These are phyloP conservation scores for Octodon degus DNA, from an alignment of 2,113 vertebrate genomes.

Conservation along the genomic window DNA sequence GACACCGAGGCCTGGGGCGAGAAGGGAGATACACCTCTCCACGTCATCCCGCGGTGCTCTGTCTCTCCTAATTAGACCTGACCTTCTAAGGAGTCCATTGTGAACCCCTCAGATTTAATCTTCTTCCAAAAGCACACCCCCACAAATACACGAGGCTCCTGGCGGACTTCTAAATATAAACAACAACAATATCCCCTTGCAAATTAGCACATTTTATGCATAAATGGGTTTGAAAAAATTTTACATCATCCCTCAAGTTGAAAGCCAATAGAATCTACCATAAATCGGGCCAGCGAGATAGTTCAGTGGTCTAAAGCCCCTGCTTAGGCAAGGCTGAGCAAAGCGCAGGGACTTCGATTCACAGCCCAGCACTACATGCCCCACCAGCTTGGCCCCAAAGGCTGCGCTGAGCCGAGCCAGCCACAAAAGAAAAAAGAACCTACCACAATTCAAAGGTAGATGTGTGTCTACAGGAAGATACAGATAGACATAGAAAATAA, in stretches of 20 bases:
- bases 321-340: no score
- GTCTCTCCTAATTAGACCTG: not conserved
- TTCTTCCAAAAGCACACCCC: not conserved
- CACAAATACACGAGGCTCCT: not conserved
- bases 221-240: not conserved
- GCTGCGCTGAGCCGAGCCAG: no score
- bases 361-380: no score
- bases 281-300: no score
- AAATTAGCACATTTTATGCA: constrained; percentile 30
- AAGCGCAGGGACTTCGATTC: no score
- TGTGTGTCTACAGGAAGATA: not conserved
- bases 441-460: not conserved
- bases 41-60: not conserved
- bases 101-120: not conserved
- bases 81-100: not conserved
- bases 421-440: no score
- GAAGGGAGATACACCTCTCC: not conserved
- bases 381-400: no score
- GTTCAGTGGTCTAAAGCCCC: no score
- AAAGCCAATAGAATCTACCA: not conserved
- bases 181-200: not conserved
- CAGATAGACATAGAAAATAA: not conserved
- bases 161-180: not conserved
- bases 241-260: not conserved
- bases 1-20: not conserved